Evolutionary conservation across 2,888 invertebrate genomes (phyloP), one percentile per base, ranked within the genome.

Genomic region (Leptinotarsa haldemani): DNA sequence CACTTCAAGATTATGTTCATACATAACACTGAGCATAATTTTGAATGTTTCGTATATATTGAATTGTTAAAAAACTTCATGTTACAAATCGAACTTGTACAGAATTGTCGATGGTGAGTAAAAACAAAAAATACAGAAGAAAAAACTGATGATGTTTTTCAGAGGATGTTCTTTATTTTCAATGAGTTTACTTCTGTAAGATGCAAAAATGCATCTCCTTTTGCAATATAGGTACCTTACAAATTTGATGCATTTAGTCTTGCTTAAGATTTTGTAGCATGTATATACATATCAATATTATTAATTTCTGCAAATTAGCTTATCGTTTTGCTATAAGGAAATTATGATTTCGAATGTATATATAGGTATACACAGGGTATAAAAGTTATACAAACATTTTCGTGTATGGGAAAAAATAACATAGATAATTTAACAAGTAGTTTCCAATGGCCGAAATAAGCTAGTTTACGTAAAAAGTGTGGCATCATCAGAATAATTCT

Each of bases 341-440:
- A 22, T 47, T 20, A 16, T 58, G 46, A 58, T 69, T 69, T 48
- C 69, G 22, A 61, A 53, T 73, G 69, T 73, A 69, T 69, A 73
- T 71, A 47, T 70, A 78, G 81, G 81, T 81, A 80, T 80, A 80
- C 80, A 80, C 81, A 81, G 81, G 81, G 81, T 81, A 81, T 73
- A 78, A 75, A 70, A 71, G 58, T 56, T 25, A 56, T 56, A 56
- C 56, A 56, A 56, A 56, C 56, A 22, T 22, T 40, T 69, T 69
- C 25, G 40, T 40, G 56, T 25, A 40, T n/a, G 58, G 40, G 22
- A 47, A 69, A 47, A 30, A 68, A 22, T 22, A 76, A 65, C 65
- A 74, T 63, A 66, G 65, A 75, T 56, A 56, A 22, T 56, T 56
- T 22, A 56, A 56, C 80, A 79, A 79, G 80, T 81, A 81, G 81